Conservation (phyloP, 2,113 vertebrate species). For the Talpa occidentalis region DNA sequence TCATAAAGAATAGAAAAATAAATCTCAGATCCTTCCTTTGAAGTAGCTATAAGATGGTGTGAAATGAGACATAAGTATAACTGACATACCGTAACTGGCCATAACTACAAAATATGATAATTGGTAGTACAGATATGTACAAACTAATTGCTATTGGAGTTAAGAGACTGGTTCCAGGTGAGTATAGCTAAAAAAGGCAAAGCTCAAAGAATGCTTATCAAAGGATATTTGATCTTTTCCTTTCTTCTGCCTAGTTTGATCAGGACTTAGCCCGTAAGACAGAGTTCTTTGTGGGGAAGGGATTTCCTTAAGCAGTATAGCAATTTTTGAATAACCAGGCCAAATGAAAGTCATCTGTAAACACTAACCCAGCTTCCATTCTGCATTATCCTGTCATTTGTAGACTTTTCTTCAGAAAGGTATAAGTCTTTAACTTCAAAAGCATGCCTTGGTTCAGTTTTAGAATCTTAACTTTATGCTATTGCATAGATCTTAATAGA, state of each 20-base stretch:
- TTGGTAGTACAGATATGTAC: not conserved
- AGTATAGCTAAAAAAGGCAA: not conserved
- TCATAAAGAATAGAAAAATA: not conserved
- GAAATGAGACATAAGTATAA: not conserved
- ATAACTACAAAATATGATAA: not conserved
- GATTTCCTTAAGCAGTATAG: not conserved
- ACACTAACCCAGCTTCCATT: not conserved
- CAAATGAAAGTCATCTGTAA: constrained; percentile 24
- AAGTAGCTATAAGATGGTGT: not conserved
- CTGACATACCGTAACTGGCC: not conserved
- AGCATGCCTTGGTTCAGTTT: not conserved
- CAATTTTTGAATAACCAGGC: not conserved
- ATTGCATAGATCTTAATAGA: not conserved
- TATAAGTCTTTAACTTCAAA: not conserved
- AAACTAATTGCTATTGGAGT: not conserved
- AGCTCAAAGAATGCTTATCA: not conserved
- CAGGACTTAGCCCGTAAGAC: not conserved
- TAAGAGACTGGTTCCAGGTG: not conserved
- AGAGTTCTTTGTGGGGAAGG: not conserved
- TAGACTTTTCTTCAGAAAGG: not conserved
- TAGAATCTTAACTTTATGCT: not conserved
- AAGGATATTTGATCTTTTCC: not conserved
- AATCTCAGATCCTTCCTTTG: not conserved
- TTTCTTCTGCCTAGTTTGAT: not conserved
- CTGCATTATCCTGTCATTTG: not conserved